phyloP scores from a whole-genome alignment of 1,140 invertebrate genomes.

The Drepana arcuata region DNA sequence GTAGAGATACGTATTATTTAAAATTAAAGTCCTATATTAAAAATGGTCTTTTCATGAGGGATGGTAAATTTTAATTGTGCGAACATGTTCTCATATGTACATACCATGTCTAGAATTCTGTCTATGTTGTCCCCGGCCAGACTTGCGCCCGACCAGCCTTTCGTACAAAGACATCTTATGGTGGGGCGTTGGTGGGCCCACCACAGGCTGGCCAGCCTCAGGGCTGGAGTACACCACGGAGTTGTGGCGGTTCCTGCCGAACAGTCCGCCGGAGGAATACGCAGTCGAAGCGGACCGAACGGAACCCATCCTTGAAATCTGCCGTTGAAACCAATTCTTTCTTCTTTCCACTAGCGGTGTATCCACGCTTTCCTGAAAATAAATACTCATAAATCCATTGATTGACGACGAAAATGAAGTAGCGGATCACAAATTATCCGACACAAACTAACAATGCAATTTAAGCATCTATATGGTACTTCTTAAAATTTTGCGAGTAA shows the following conservation, averaged over 20 bases:
- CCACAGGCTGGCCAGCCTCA: slow-evolving; percentile 74
- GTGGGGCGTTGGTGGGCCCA: slow-evolving; percentile 58
- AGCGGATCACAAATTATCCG: too few species aligned
- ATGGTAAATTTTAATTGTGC: too few species aligned
- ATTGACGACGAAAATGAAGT: too few species aligned
- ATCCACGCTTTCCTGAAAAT: slow-evolving; percentile 88
- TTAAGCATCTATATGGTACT: too few species aligned
- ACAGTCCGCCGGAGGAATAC: slow-evolving; percentile 85
- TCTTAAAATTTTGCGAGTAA: too few species aligned
- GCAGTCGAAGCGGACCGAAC: slow-evolving; percentile 86
- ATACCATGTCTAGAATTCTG: slow-evolving; percentile 77
- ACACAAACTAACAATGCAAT: too few species aligned
- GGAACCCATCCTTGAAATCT: slow-evolving; percentile 86
- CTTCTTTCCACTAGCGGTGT: slow-evolving; percentile 86
- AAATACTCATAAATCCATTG: too few species aligned
- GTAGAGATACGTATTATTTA: too few species aligned
- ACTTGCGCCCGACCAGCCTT: slow-evolving; percentile 84
- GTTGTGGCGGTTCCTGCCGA: slow-evolving; percentile 79
- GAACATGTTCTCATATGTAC: too few species aligned
- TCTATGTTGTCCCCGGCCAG: slow-evolving; percentile 76
- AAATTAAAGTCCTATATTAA: too few species aligned
- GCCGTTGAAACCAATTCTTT: slow-evolving; percentile 90
- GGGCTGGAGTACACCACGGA: slow-evolving; percentile 84
- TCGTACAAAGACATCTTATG: slow-evolving; percentile 87
- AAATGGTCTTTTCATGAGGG: too few species aligned